Percentiles rank a stretch among this genome's conserved stretches.
phyloP scores from a whole-genome alignment of 2,113 vertebrate species.

The Elephas maximus region DNA sequence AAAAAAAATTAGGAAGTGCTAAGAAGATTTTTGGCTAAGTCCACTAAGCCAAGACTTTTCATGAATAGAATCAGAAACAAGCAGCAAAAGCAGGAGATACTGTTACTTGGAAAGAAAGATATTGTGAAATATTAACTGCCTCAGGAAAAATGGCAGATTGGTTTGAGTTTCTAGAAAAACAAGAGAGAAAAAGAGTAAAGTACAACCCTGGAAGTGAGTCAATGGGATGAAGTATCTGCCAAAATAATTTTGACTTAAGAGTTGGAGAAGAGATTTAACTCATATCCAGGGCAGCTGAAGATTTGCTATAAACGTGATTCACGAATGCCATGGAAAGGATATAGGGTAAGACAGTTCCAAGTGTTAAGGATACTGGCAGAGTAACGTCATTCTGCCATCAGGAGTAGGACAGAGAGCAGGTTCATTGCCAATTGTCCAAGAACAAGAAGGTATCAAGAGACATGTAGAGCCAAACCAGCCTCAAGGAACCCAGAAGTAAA shows the following conservation, averaged over 20 bases:
- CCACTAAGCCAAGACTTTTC: background rate
- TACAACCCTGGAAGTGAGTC: background rate
- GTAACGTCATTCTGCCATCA: background rate
- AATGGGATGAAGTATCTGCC: background rate
- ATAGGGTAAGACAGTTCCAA: background rate
- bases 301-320: background rate
- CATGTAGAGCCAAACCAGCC: background rate
- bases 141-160: background rate
- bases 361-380: background rate
- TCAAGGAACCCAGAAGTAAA: background rate
- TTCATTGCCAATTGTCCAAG: background rate
- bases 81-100: background rate
- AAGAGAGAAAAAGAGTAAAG: background rate
- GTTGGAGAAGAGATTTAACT: background rate
- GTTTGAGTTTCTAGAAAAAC: background rate
- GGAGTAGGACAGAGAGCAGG: background rate
- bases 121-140: background rate
- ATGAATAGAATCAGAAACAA: conserved; percentile 21
- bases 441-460: background rate
- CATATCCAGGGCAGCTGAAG: background rate
- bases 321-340: background rate
- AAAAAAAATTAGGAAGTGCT: background rate
- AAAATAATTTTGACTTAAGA: background rate
- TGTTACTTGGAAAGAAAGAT: background rate
- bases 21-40: conserved; percentile 28